Evolutionary conservation across 2,888 invertebrate species (phyloP).

Genomic region (Gymnosoma rotundatum): DNA sequence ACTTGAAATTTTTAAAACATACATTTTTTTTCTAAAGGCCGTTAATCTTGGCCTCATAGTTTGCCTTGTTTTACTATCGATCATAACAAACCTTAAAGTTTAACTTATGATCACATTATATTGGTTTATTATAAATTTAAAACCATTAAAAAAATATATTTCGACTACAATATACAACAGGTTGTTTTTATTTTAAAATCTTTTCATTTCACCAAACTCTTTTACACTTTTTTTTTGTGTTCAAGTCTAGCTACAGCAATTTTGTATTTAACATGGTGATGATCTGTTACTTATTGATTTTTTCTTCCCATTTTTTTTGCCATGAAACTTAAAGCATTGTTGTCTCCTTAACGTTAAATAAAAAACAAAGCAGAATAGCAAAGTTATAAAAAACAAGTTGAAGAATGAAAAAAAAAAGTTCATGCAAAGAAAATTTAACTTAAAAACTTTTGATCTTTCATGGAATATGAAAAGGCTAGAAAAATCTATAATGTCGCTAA

Average conservation of each 20-base stretch:
- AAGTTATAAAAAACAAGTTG: neutral
- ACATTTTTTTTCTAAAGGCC: neutral
- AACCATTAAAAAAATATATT: conserved; percentile 51
- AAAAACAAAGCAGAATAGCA: neutral
- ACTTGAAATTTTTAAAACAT: no score
- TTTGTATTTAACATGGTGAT: conserved; percentile 64
- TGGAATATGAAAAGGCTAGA: conserved; percentile 31
- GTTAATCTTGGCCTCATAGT: neutral
- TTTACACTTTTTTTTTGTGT: neutral
- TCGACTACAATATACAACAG: conserved; percentile 50
- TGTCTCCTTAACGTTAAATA: conserved; percentile 40
- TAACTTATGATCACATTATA: conserved; percentile 64
- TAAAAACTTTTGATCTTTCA: conserved; percentile 59
- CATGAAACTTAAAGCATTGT: conserved; percentile 26
- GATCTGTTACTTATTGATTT: conserved; percentile 71
- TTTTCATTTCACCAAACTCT: conserved; percentile 14
- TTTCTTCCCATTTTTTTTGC: conserved; percentile 28
- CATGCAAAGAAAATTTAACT: conserved; percentile 67
- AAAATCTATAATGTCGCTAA: conserved; percentile 67
- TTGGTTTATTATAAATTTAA: conserved; percentile 62
- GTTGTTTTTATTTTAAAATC: conserved; percentile 51
- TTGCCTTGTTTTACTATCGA: conserved; percentile 42
- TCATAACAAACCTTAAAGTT: conserved; percentile 32
- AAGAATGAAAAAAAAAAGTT: conserved; percentile 49
- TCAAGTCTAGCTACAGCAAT: conserved; percentile 16